Evolutionary conservation across 2,888 invertebrate species (phyloP).

Genomic region (Abrostola tripartita): DNA sequence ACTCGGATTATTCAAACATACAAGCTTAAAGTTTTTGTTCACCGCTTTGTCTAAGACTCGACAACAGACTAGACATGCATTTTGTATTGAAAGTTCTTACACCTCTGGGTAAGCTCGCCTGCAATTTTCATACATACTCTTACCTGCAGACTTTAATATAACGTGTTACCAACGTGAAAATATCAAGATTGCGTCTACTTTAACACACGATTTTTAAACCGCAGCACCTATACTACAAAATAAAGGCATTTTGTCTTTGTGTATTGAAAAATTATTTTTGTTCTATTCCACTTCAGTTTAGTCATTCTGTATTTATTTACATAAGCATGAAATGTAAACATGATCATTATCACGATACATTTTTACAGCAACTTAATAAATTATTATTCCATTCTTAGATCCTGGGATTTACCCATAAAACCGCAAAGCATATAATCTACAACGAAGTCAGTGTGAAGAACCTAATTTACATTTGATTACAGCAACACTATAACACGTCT

Average conservation of each 20-base stretch:
- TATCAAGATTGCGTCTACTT: not conserved
- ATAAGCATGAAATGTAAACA: too few relatives aligned
- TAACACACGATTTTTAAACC: conserved; percentile 1
- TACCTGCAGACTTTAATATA: conserved; percentile 27
- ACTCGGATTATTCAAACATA: conserved; percentile 38
- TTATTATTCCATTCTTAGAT: too few relatives aligned
- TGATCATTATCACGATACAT: too few relatives aligned
- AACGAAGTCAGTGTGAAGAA: not conserved
- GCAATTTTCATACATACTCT: conserved; percentile 18
- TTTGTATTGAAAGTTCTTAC: conserved; percentile 42
- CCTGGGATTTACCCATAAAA: not conserved
- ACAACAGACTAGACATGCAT: conserved; percentile 40
- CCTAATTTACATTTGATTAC: conserved; percentile 1
- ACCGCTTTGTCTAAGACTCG: conserved; percentile 35
- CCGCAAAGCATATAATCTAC: not conserved
- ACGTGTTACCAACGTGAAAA: conserved; percentile 10
- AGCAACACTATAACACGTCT: not conserved
- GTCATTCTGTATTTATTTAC: too few relatives aligned
- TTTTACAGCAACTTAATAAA: too few relatives aligned
- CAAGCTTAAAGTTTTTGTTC: conserved; percentile 35
- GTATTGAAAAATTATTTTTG: too few relatives aligned
- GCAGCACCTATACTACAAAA: not conserved
- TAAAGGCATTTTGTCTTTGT: too few relatives aligned
- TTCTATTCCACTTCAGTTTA: too few relatives aligned
- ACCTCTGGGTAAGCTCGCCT: conserved; percentile 25